Evolutionary conservation across 2,888 invertebrate species (phyloP), one percentile per base, ranked within the genome.

Genomic region (Ennomos fuscantarius): DNA sequence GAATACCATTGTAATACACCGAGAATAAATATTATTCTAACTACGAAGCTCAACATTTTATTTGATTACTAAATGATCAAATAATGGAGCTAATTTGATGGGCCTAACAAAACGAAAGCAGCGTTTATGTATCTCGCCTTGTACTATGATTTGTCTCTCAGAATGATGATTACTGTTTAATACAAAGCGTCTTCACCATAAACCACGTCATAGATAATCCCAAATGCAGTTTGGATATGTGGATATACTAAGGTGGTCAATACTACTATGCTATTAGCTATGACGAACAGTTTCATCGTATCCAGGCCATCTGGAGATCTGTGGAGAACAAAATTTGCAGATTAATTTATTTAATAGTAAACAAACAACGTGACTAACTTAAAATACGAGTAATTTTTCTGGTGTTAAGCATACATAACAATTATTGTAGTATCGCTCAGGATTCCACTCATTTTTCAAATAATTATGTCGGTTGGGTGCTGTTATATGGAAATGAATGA

Each of bases 221-320:
- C 86, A 56, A 93, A 90, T 9, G 93, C 88, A 63, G 94, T 92
- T 74, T 94, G 94, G 66, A 96, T 86, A 66, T 95, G 95, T 0
- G 97, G 96, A 93, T 95, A 96, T 10, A 94, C 94, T 85, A 96
- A 91, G 0, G 96, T 95, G 10, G 95, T 85, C 60, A 96, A 94
- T 66, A 96, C 88, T 60, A 96, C 93, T 42, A 96, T 79, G 31
- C 95, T 95, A 84, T 97, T 97, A 40, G 95, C 95, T 57, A 97
- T 89, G 15, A 97, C 96, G 79, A 97, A 97, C n/a, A 96, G 85
- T 83, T 95, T 95, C 94, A 97, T 94, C 84, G 95, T 96, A 75
- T 96, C 96, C 65, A 95, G 81, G 42, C 95, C 95, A 64, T 95
- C 94, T 64, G 94, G 91, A 69, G 94, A 93, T 68, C 92, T 92